Evolutionary conservation across 1,140 invertebrate species (phyloP), one percentile per base, ranked within the genome.

Genomic region (Cydia strobilella): DNA sequence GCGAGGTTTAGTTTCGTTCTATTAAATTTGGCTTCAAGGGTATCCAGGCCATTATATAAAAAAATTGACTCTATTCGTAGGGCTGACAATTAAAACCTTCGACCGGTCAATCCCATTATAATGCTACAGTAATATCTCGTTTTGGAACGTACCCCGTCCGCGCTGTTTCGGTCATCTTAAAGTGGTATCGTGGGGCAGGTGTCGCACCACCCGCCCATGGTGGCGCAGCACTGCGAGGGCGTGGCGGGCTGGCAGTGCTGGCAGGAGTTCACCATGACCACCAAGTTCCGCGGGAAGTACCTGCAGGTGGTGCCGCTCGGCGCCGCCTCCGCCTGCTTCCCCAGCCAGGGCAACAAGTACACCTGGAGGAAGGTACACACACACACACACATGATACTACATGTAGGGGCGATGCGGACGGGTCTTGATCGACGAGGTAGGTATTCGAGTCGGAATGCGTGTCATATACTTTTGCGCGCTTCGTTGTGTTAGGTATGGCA

Each of bases 231-330:
- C 93, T 98, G 97, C 86, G 98, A 99, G 92, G 98, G 98, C 6
- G 96, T 95, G 71, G 94, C 95, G 74, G 95, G 95, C 23, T 99
- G 99, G 99, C 94, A 94, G 42, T 98, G 97, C 91, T 99, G 98
- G 97, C 98, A 99, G 93, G 98, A 99, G 93, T 99, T 99, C 92
- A 98, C 98, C 42, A 99, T 99, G 98, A 97, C 98, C 54, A 99
- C 97, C 82, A 99, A 99, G 94, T 99, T 99, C 91, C 95, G 98
- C 73, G 99, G 99, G 80, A 99, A 99, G 94, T 99, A 99, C 93
- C 95, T 99, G 66, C 88, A 95, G 94, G 95, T 99, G 35, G 97
- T 98, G 84, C 99, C 99, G 20, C 94, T 98, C 81, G 99, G 98
- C 76, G 97, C 95, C 74, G 95, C 96, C 62, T 97, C 97, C 87